phyloP scores from a whole-genome alignment of 2,113 vertebrate species.

The Cryptomyrus ogoouensis region DNA sequence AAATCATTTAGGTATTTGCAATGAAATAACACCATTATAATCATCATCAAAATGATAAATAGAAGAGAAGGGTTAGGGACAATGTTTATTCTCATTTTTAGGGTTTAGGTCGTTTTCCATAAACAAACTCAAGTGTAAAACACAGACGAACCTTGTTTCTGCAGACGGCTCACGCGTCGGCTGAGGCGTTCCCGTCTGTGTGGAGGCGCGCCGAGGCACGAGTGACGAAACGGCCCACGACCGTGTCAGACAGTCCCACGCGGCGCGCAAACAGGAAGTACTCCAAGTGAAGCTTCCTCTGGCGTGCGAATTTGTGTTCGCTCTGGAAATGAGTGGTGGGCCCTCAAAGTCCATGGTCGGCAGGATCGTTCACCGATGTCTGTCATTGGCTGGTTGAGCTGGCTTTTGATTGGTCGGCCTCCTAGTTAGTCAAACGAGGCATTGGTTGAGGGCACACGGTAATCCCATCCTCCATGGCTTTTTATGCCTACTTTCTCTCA shows the following conservation, averaged over 20 bases:
- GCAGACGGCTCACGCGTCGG: neutral
- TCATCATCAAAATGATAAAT: constrained; percentile 13
- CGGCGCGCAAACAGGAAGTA: neutral
- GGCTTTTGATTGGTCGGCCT: neutral
- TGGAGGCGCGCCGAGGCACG: neutral
- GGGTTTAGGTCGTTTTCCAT: neutral
- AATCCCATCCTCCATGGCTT: neutral
- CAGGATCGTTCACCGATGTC: neutral
- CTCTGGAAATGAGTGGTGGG: neutral
- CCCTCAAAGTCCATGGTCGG: neutral
- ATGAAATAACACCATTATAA: constrained; percentile 7
- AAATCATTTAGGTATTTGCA: constrained; percentile 13
- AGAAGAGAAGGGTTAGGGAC: neutral
- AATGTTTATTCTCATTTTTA: neutral
- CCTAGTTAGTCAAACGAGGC: neutral
- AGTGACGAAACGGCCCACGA: neutral
- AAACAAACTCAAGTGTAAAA: constrained; percentile 3
- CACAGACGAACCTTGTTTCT: neutral
- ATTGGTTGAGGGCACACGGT: neutral
- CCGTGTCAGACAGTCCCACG: neutral
- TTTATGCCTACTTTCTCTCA: neutral
- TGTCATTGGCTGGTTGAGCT: neutral
- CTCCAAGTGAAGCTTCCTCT: neutral
- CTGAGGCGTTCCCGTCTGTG: neutral
- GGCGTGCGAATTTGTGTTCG: neutral